Percentiles rank a stretch among this genome's conserved stretches.
Conservation (phyloP, 2,113 vertebrate genomes). For the Alethe castanea region DNA sequence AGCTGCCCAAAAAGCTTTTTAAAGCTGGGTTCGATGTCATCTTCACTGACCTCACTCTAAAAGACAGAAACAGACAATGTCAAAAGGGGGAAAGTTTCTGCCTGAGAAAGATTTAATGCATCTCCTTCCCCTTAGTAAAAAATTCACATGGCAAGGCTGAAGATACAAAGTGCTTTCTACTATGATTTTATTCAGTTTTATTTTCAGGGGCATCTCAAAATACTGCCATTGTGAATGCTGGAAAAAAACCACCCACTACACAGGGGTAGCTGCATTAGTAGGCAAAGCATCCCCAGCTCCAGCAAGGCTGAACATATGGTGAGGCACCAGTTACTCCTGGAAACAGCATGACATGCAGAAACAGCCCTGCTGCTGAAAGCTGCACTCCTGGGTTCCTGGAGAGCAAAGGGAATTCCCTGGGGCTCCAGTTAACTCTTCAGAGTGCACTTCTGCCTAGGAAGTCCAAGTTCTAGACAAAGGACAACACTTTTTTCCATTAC, state of each 20-base stretch:
- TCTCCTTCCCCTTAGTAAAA: not conserved
- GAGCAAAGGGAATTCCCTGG: not conserved
- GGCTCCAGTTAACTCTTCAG: not conserved
- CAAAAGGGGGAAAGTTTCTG: not conserved
- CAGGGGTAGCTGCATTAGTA: not conserved
- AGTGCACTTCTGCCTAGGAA: not conserved
- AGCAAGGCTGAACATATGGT: not conserved
- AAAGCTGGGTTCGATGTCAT: conserved; percentile 72
- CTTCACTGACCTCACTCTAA: conserved; percentile 68
- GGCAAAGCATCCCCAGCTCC: not conserved
- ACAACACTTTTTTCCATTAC: not conserved
- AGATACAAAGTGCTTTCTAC: not conserved
- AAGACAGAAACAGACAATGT: not conserved
- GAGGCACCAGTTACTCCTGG: not conserved
- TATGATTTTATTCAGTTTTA: not conserved
- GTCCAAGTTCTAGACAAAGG: not conserved
- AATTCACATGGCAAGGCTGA: not conserved
- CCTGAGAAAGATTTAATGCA: not conserved
- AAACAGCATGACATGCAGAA: not conserved
- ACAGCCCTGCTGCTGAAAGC: not conserved
- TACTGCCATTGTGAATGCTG: not conserved
- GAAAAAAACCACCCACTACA: not conserved
- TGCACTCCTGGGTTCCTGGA: not conserved
- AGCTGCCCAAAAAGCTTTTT: conserved; percentile 74
- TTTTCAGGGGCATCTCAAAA: not conserved